Evolutionary conservation across 2,888 invertebrate species (phyloP).

Genomic region (Embidobia sp.): DNA sequence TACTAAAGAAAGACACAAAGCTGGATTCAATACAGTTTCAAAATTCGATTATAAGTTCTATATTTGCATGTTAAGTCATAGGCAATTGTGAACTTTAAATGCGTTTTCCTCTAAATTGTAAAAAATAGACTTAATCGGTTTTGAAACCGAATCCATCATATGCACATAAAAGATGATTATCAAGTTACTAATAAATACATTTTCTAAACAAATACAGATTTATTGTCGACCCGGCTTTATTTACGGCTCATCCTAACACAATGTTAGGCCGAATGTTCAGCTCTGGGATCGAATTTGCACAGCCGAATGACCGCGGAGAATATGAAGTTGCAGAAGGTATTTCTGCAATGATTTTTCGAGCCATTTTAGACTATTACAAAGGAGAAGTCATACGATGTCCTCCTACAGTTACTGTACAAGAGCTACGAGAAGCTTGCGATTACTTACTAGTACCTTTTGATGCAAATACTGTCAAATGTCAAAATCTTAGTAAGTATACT

Average conservation of each 20-base stretch:
- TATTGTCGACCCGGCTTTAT: slow-evolving; percentile 95
- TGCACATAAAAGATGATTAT: too few relatives aligned
- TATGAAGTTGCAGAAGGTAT: slow-evolving; percentile 99
- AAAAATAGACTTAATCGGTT: too few relatives aligned
- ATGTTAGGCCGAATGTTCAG: slow-evolving; percentile 99
- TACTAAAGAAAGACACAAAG: too few relatives aligned
- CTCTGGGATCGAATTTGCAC: slow-evolving; percentile 94
- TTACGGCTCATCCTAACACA: slow-evolving; percentile 97
- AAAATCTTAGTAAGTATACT: slow-evolving; percentile 91
- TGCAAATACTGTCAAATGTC: slow-evolving; percentile 96
- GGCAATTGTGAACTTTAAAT: too few relatives aligned
- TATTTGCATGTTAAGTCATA: too few relatives aligned
- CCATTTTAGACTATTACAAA: slow-evolving; percentile 97
- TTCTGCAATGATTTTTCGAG: slow-evolving; percentile 96
- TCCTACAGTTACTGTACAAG: slow-evolving; percentile 96
- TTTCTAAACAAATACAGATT: slow-evolving; percentile 82
- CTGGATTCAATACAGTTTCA: too few relatives aligned
- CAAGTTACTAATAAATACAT: too few relatives aligned
- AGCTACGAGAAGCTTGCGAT: slow-evolving; percentile 98
- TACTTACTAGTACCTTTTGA: slow-evolving; percentile 99
- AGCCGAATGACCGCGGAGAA: slow-evolving; percentile 97
- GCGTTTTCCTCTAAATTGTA: too few relatives aligned
- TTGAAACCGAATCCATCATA: too few relatives aligned
- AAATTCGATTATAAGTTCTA: too few relatives aligned
- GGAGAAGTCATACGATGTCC: slow-evolving; percentile 96